Base-by-base conservation (phyloP, 1,140 invertebrate species). In the Leptopilina clavipes region DNA sequence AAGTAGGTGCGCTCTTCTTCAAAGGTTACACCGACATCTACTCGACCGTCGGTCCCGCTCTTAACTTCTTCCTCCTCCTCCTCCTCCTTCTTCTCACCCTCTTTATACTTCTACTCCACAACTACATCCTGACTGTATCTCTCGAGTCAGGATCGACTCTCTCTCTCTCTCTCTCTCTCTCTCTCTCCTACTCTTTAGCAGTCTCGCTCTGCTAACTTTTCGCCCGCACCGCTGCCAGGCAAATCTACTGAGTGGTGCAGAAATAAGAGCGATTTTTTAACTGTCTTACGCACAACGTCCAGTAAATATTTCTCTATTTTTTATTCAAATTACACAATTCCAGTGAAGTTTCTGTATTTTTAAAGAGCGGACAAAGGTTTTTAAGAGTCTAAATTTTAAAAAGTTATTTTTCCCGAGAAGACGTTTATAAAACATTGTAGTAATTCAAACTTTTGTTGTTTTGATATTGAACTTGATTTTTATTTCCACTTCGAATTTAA, bases 121-220 rank as follows among this genome's bases (percentile, higher is more conserved):
- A 31, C 25, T 22, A 31, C 59, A 43, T 52, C 11, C 76, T 70
- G 8, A 6, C 45, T 56, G 19, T 76, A 56, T 73, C 65, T 73
- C 74, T 65, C 65, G 37, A 54, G 48, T 74, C 54, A 45, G 25
- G 5, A 31, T 31, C 59, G 59, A 71, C 56, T 40, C 40, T 73
- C 76, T 31, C 59, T 8, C 73, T 56, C 18, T 14, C 14, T 12
- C 59, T 73, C 71, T 74, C 43, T 73, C 31, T 72, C 76, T 74
- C 54, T 19, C 52, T 56, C 18, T 22, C 19, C 31, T 12, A 12
- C 59, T 65, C 59, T 65, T 65, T 37, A 65, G 59, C 59, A 31
- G 59, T 65, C 59, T 65, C 59, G 59, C 59, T 65, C 22, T 65
- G 22, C 59, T 65, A 65, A 65, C 59, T 65, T 65, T 65, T 65